Evolutionary conservation across 2,888 invertebrate species (phyloP).

Genomic region (Spodoptera picta): DNA sequence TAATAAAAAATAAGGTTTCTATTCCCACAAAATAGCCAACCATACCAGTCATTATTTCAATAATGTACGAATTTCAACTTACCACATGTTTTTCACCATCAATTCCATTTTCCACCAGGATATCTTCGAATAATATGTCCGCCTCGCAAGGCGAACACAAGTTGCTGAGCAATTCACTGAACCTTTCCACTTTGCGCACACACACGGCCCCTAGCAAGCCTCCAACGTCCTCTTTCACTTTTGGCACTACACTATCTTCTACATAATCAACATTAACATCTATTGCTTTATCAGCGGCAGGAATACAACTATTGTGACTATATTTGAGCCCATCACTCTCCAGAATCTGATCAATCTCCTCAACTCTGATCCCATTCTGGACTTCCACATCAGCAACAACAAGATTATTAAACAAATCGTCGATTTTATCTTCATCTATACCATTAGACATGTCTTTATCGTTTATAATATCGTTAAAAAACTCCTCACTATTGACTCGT

Average conservation of each 20-base stretch:
- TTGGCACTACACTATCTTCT: conserved; percentile 82
- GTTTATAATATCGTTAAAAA: conserved; percentile 78
- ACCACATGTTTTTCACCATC: conserved; percentile 73
- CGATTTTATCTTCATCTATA: conserved; percentile 77
- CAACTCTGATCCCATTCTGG: conserved; percentile 63
- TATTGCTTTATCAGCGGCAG: conserved; percentile 68
- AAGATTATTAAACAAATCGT: conserved; percentile 81
- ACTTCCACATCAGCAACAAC: conserved; percentile 67
- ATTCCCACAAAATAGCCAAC: no score
- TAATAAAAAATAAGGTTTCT: no score
- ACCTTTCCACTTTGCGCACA: conserved; percentile 86
- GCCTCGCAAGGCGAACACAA: conserved; percentile 85
- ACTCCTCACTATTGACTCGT: conserved; percentile 74
- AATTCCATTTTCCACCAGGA: conserved; percentile 82
- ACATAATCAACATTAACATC: conserved; percentile 64
- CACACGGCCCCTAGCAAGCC: conserved; percentile 83
- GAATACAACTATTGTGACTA: conserved; percentile 76
- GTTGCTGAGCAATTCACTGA: conserved; percentile 87
- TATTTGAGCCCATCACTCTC: conserved; percentile 68
- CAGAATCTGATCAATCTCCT: conserved; percentile 63
- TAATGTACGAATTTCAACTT: conserved; percentile 59
- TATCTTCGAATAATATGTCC: conserved; percentile 83
- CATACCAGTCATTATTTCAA: not conserved
- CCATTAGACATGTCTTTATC: conserved; percentile 71
- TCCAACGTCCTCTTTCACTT: conserved; percentile 75